Conservation (phyloP, 1,140 invertebrate genomes). For the Pseudomyrmex flavicornis region DNA sequence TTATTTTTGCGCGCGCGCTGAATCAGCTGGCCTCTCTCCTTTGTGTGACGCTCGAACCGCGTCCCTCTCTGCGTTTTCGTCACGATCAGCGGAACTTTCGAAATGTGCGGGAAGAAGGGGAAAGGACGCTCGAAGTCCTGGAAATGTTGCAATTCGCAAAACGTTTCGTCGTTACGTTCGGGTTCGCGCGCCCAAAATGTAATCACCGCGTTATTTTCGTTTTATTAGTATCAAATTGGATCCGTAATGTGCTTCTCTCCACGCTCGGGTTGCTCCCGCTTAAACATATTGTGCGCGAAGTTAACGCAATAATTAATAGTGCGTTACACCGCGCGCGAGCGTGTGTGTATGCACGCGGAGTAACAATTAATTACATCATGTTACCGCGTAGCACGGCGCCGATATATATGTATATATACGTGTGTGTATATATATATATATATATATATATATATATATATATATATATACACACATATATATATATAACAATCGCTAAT, state of each 20-base stretch:
- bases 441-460: slow-evolving; percentile 1
- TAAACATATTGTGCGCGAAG: slow-evolving; percentile 29
- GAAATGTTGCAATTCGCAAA: too few relatives aligned
- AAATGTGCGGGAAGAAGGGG: background rate
- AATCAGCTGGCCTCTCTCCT: too few relatives aligned
- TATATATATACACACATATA: too few relatives aligned
- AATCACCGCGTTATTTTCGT: slow-evolving; percentile 49
- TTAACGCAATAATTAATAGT: slow-evolving; percentile 58
- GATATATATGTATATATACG: background rate
- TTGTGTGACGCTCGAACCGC: too few relatives aligned
- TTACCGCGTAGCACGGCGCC: slow-evolving; percentile 27
- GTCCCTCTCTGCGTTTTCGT: background rate
- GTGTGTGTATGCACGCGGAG: slow-evolving; percentile 7
- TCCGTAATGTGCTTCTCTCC: slow-evolving; percentile 22
- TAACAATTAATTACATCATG: slow-evolving; percentile 54
- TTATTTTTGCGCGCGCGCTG: too few relatives aligned
- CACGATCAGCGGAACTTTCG: background rate
- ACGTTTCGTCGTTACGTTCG: background rate
- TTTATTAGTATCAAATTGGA: slow-evolving; percentile 51
- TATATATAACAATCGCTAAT: slow-evolving; percentile 39
- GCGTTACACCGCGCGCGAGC: slow-evolving; percentile 12
- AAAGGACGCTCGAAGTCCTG: background rate
- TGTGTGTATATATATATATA: background rate
- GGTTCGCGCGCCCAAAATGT: slow-evolving; percentile 9
- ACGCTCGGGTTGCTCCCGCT: slow-evolving; percentile 40